Conservation (phyloP, 2,113 vertebrate species). For the Notechis scutatus region DNA sequence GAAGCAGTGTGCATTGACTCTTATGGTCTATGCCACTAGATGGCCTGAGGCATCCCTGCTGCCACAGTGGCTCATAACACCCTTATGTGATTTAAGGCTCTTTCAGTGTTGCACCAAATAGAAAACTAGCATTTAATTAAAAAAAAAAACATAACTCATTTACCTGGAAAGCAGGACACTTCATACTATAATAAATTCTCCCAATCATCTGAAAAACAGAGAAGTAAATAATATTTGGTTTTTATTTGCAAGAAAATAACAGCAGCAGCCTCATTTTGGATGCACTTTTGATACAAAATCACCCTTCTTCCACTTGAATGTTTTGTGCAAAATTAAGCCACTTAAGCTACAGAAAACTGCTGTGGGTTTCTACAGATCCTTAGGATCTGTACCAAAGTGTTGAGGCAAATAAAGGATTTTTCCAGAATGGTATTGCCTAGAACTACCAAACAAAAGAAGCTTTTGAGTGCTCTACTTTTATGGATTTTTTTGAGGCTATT, state of each 20-base stretch:
- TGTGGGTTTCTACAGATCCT: neutral
- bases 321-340: neutral
- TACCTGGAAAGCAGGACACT: neutral
- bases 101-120: neutral
- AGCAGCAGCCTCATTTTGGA: neutral
- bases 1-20: neutral
- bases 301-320: neutral
- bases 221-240: conserved; percentile 16
- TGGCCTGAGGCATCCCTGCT: neutral
- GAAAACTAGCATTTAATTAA: conserved; percentile 18
- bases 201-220: conserved; percentile 23
- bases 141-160: conserved; percentile 15
- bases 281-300: neutral
- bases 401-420: neutral
- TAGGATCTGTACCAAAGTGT: neutral
- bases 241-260: neutral
- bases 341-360: neutral
- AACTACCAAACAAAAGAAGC: neutral
- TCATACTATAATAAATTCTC: conserved; percentile 23
- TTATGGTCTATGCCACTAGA: neutral
- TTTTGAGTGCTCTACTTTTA: neutral
- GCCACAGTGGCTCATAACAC: neutral
- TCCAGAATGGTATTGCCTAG: neutral
- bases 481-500: neutral
- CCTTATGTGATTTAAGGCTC: conserved; percentile 6